phyloP scores from a whole-genome alignment of 2,797 vertebrate species.

The Tragopan temminckii region DNA sequence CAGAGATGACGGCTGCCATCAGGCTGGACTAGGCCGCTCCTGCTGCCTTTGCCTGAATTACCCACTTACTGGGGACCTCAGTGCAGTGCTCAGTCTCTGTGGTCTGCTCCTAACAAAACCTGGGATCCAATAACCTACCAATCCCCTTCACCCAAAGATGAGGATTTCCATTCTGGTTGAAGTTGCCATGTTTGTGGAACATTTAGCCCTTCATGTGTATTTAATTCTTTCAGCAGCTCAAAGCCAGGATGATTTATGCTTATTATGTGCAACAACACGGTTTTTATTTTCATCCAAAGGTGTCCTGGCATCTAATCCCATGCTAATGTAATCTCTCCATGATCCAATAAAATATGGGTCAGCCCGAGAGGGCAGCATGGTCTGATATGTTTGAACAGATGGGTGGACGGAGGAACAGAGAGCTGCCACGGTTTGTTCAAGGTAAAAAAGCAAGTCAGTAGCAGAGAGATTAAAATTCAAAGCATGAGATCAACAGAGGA shows the following conservation, averaged over 20 bases:
- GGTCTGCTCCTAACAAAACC: background rate
- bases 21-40: background rate
- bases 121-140: background rate
- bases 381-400: constrained; percentile 37
- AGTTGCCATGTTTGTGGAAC: background rate
- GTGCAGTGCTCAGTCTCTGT: background rate
- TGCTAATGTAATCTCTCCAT: background rate
- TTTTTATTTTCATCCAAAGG: background rate
- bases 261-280: background rate
- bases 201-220: background rate
- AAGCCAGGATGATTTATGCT: background rate
- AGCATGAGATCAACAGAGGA: constrained; percentile 43
- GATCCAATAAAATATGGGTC: constrained; percentile 34
- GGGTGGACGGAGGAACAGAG: constrained; percentile 28
- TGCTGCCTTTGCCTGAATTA: background rate
- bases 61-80: background rate
- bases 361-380: background rate
- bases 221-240: background rate
- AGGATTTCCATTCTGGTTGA: background rate
- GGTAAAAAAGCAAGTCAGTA: constrained; percentile 49
- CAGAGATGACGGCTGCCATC: background rate
- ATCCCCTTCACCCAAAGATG: background rate
- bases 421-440: constrained; percentile 22
- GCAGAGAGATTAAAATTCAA: constrained; percentile 63
- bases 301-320: background rate